Percentiles rank a stretch among this genome's conserved stretches.
These are phyloP conservation scores for Rambutsinella grinnellia DNA, from an alignment of 2,888 invertebrate genomes.

Conservation along the genomic window DNA sequence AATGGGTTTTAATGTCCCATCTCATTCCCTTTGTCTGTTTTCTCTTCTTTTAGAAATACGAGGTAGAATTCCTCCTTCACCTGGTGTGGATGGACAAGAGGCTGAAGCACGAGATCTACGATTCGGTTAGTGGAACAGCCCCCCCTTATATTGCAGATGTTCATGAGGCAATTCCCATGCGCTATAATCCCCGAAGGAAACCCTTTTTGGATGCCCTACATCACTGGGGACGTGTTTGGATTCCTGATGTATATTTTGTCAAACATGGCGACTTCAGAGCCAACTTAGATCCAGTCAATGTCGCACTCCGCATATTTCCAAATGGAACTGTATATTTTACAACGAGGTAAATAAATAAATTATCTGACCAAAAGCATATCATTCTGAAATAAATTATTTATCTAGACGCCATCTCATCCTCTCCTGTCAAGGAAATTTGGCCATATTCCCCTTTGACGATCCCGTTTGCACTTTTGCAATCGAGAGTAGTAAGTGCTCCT, in stretches of 20 bases:
- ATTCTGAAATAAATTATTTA: no score
- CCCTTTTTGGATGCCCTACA: constrained; percentile 89
- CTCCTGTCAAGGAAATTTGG: constrained; percentile 91
- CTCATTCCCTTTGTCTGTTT: neutral
- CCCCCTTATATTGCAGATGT: constrained; percentile 60
- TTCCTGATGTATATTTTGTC: constrained; percentile 95
- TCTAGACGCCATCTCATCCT: constrained; percentile 89
- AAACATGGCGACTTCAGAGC: constrained; percentile 98
- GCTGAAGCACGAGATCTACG: constrained; percentile 88
- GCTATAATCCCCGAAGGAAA: constrained; percentile 63
- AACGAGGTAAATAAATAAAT: constrained; percentile 77
- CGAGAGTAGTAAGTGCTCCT: constrained; percentile 90
- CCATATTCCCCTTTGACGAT: constrained; percentile 96
- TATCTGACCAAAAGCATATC: no score
- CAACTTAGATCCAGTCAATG: constrained; percentile 92
- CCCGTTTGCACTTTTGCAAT: constrained; percentile 95
- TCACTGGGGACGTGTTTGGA: constrained; percentile 78
- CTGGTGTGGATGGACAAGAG: constrained; percentile 95
- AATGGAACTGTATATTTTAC: constrained; percentile 95
- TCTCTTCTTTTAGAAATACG: constrained; percentile 83
- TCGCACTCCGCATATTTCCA: constrained; percentile 90
- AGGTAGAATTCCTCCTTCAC: constrained; percentile 93
- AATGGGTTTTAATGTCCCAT: constrained; percentile 1
- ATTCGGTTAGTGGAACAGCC: constrained; percentile 71
- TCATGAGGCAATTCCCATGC: constrained; percentile 65